Evolutionary conservation across 2,888 invertebrate genomes (phyloP), one percentile per base, ranked within the genome.

Genomic region (Dyspetes luteomarginatus): DNA sequence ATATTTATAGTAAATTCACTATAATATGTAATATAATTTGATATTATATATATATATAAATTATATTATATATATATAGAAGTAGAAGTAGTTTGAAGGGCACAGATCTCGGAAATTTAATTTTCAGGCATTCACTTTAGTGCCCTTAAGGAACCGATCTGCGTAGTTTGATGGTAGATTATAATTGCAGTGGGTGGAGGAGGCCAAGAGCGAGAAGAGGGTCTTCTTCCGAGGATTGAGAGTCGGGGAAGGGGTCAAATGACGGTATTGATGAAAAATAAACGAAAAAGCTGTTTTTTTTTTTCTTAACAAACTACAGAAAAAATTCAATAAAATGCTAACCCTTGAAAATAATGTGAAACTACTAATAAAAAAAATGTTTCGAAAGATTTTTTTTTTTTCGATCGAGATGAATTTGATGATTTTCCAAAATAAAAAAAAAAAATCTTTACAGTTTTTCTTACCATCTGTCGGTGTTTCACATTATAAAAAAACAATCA

Each of bases 111-210:
- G 17, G 22, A 36, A n/a, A 52, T 60, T 65, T 60, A 15, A 78
- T 67, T 72, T 72, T 72, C 65, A 72, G 78, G 73, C 77, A 78
- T 73, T 72, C 45, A 41, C 74, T 43, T 55, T 83, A 56, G 41
- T 41, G 36, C 50, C 56, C 24, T 26, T 52, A 82, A 84, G 83
- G 89, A 89, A 86, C 88, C 86, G 88, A 87, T 85, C 87, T 86
- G 83, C 89, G 83, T 86, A 88, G 85, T 85, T 91, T 91, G 89
- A 91, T 90, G 84, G 81, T 91, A 91, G 91, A 91, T 87, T 89
- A 88, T 88, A 90, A 92, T 92, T 92, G 89, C 89, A 92, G 91
- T 92, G 85, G 90, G 91, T 89, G 91, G 91, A 89, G 89, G 87
- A 87, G 88, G 60, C 86, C 90, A 85, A 85, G 90, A 91, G 83